Evolutionary conservation across 2,113 vertebrate genomes (phyloP), one percentile per base, ranked within the genome.

Genomic region (Diglossa brunneiventris): DNA sequence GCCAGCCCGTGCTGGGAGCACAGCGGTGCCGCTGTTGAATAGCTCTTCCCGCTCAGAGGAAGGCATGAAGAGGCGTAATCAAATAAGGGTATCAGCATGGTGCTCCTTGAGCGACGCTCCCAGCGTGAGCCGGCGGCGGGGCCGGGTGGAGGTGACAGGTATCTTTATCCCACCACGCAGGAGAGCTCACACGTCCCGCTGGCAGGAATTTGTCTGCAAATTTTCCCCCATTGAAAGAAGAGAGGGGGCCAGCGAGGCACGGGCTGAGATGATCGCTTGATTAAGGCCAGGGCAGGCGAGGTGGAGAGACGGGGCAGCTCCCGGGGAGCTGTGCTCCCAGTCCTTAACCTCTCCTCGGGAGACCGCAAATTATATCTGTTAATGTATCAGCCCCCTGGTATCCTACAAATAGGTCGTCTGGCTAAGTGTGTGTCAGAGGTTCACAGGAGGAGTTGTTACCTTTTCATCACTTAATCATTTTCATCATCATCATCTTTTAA

Each of bases 221-320:
- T 97, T 98, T 99, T 97, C 92, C 97, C 97, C 98, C 98, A 98
- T 99, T 98, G 98, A 97, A 95, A 95, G 68, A 95, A 97, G 97
- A 97, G 97, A 98, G 98, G 97, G 97, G 98, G 98, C 98, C 97
- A 91, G 94, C 90, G 91, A 98, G 98, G 98, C 77, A 97, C 97
- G 76, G 98, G 98, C 98, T 98, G 98, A 98, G 98, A 99, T 98
- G 98, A 99, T 99, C 99, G 98, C 98, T 99, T 98, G 99, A 99
- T 99, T 99, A 99, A 98, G 97, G 96, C 98, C 59, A 63, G 96
- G 98, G 97, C 98, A 97, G 94, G 98, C 96, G 98, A 98, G 97
- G 93, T 46, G 91, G 98, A 97, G 97, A 98, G 96, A 97, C 67
- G 61, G 90, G 98, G 97, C 93, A 74, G 96, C 96, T 98, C 97